Evolutionary conservation across 2,797 vertebrate genomes (phyloP).

Genomic region (Heterohyrax brucei): DNA sequence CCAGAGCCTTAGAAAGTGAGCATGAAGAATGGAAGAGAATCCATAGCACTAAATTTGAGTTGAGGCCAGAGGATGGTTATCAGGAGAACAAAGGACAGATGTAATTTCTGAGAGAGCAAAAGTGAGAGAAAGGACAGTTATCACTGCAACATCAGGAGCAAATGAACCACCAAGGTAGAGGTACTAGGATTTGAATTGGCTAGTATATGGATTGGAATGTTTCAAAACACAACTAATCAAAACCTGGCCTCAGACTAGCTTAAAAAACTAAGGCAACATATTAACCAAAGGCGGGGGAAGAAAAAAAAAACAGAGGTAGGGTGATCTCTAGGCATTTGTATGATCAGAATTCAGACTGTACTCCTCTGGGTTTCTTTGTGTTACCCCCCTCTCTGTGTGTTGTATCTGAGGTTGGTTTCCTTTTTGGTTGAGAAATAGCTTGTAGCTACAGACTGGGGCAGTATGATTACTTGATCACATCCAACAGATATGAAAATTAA

Average conservation of each 20-base stretch:
- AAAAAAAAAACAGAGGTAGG: neutral
- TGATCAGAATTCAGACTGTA: neutral
- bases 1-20: neutral
- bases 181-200: neutral
- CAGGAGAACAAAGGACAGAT: neutral
- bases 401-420: neutral
- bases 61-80: neutral
- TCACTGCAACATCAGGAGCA: neutral
- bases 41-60: neutral
- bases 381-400: neutral
- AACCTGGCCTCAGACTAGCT: neutral
- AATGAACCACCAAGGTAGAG: neutral
- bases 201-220: neutral
- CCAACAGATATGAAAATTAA: neutral
- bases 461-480: neutral
- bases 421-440: neutral
- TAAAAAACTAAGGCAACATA: neutral
- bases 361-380: neutral
- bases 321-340: neutral
- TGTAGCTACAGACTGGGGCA: neutral
- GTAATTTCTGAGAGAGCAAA: conserved; percentile 2
- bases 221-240: neutral
- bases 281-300: neutral
- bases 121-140: neutral
- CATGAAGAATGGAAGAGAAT: neutral